phyloP scores from a whole-genome alignment of 1,140 invertebrate species.

The Ostrea edulis region DNA sequence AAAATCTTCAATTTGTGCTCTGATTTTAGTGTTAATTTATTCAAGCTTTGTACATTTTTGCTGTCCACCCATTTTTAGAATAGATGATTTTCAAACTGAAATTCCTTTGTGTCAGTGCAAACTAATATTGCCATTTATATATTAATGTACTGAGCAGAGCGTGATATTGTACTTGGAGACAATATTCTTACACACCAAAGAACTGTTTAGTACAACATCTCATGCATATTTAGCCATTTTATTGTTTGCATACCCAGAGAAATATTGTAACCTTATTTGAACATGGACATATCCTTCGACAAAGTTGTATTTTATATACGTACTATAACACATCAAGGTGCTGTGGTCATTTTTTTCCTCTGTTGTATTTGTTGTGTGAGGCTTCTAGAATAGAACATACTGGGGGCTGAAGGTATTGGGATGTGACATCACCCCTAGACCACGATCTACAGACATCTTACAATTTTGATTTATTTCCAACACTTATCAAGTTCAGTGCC shows the following conservation, averaged over 20 bases:
- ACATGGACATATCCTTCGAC: constrained; percentile 21
- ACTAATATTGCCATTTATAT: neutral
- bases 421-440: neutral
- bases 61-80: neutral
- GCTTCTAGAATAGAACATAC: constrained; percentile 1
- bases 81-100: constrained; percentile 5
- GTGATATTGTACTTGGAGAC: neutral
- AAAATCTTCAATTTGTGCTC: constrained; percentile 1
- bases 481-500: constrained; percentile 21
- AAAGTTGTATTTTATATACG: constrained; percentile 26
- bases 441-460: neutral
- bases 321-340: constrained; percentile 30
- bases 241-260: constrained; percentile 28
- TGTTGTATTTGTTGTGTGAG: neutral
- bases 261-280: neutral
- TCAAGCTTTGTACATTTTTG: constrained; percentile 34
- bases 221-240: neutral
- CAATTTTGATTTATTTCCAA: neutral
- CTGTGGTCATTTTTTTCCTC: constrained; percentile 21
- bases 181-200: constrained; percentile 19
- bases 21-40: constrained; percentile 36
- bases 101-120: neutral
- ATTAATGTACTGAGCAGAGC: neutral
- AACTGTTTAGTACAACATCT: constrained; percentile 13
- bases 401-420: constrained; percentile 15